Evolutionary conservation across 2,888 invertebrate genomes (phyloP), one percentile per base, ranked within the genome.

Genomic region (Cosmia trapezina): DNA sequence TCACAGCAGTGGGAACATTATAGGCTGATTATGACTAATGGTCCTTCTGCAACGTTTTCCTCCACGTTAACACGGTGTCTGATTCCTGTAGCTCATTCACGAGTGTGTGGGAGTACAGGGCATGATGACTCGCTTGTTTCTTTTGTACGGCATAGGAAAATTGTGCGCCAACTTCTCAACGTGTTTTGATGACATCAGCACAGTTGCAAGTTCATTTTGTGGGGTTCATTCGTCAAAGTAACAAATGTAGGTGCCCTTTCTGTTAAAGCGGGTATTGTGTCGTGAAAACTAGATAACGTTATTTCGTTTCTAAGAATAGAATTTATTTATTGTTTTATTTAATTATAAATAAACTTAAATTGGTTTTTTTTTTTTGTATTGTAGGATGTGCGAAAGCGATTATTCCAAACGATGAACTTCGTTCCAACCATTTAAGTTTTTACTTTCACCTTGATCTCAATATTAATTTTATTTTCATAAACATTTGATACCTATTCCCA

Each of bases 81-180:
- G 72, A 76, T 70, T 71, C 62, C 73, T 61, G 62, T 61, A 67
- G 76, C 57, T 73, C 78, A 76, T 78, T 76, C 63, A 66, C 47
- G 56, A 77, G 74, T 61, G 68, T 80, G 73, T 77, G 69, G 61
- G 67, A 57, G 76, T 64, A 63, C 57, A 71, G 51, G 64, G 56
- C 71, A 51, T 75, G 78, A 80, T 83, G 83, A 83, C 80, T 75
- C 37, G 75, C 73, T 83, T 81, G 76, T 83, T 85, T 73, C 74
- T 81, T 75, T 76, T 81, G 59, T 73, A 63, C 4, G n/a, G 43
- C 41, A 37, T 60, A 57, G 61, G 59, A 66, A 73, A 74, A 83
- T 73, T 65, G 37, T 49, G 47, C 22, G 41, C 61, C 57, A 64
- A 79, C 43, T 76, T 77, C 59, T 65, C 66, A n/a, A 60, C 61